Evolutionary conservation across 1,140 invertebrate genomes (phyloP), one percentile per base, ranked within the genome.

Genomic region (Atta cephalotes): DNA sequence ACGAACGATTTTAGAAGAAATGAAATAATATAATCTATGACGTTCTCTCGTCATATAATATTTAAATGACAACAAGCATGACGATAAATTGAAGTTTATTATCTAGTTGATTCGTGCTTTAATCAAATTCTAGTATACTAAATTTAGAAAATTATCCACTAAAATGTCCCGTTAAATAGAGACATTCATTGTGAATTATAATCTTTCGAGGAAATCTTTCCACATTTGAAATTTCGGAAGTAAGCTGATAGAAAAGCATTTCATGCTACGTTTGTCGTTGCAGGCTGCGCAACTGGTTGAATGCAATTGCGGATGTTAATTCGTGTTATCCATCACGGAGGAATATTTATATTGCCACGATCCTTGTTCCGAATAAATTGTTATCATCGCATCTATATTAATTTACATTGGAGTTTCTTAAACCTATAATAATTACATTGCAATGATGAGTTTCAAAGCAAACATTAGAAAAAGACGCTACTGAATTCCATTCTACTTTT

Each of bases 261-360:
- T 76, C 80, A 45, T 84, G 39, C 56, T n/a, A n/a, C 56, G 39
- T 84, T 84, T 84, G 62, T 62, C 56, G 76, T 25, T 74, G 70
- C 70, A 51, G n/a, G 12, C 68, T 74, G 80, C 25, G 80, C 56
- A 84, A 84, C 80, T 70, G 28, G 70, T 84, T 76, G 56, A 70
- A 84, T 84, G 80, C 70, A 84, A 84, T 76, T 84, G 80, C 58
- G 25, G 25, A 84, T 84, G 58, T 84, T 84, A 84, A 84, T 84
- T 84, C 56, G 56, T 62, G 56, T 70, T 84, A 84, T 84, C 56
- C 56, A 70, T 70, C 56, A 84, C 14, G 70, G 80, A 84, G 74
- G 80, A 76, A 84, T 70, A 74, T 12, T 84, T 28, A 84, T 84
- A 84, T 63, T 76, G 80, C 39, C 80, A 74, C 68, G 68, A 82